Evolutionary conservation across 2,888 invertebrate species (phyloP).

Genomic region (Brachyopa scutellaris): DNA sequence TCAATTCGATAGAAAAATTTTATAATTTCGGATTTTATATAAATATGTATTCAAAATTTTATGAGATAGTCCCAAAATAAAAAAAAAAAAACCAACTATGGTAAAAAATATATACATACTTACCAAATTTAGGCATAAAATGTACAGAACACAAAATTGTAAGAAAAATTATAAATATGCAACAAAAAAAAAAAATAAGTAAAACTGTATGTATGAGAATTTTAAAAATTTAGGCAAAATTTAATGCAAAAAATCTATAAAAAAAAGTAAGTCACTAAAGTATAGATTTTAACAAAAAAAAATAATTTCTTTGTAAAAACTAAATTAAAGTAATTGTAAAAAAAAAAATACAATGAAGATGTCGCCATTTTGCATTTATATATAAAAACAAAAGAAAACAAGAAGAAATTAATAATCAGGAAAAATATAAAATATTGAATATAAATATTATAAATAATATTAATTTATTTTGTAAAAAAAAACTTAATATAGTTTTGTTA

Average conservation of each 20-base stretch:
- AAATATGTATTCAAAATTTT: constrained; percentile 63
- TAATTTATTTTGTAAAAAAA: constrained; percentile 53
- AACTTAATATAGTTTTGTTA: constrained; percentile 36
- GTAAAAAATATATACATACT: constrained; percentile 70
- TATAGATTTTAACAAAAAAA: constrained; percentile 74
- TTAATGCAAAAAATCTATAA: constrained; percentile 60
- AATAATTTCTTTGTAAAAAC: constrained; percentile 81
- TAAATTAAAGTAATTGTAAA: constrained; percentile 72
- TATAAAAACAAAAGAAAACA: constrained; percentile 38
- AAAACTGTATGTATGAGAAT: constrained; percentile 73
- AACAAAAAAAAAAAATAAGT: constrained; percentile 46
- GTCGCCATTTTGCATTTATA: constrained; percentile 81
- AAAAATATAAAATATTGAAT: constrained; percentile 51
- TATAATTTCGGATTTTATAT: constrained; percentile 67
- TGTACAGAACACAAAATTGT: constrained; percentile 70
- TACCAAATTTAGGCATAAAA: constrained; percentile 69
- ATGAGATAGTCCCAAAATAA: constrained; percentile 55
- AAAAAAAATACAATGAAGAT: constrained; percentile 75
- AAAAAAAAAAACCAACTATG: constrained; percentile 34
- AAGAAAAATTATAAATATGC: constrained; percentile 62
- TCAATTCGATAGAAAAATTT: constrained; percentile 65
- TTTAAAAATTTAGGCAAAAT: constrained; percentile 72
- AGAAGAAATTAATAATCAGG: constrained; percentile 21
- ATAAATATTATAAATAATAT: constrained; percentile 38
- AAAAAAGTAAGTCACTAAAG: constrained; percentile 71